phyloP scores from a whole-genome alignment of 2,113 vertebrate genomes.

The Tachycineta bicolor region DNA sequence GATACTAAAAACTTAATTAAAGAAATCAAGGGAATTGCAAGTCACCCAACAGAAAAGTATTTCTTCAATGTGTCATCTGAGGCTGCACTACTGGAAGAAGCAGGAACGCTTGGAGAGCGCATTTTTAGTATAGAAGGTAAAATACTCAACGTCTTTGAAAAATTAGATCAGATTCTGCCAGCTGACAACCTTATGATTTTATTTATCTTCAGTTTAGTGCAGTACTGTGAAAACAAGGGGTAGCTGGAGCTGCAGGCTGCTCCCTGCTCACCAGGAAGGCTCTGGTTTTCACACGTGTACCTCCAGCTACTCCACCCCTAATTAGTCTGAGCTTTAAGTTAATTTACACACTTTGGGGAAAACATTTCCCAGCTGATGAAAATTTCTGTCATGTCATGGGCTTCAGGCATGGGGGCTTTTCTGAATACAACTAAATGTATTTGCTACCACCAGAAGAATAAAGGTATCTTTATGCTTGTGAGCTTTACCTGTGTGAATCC shows the following conservation, averaged over 20 bases:
- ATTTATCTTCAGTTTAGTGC: background rate
- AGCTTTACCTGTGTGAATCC: background rate
- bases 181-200: background rate
- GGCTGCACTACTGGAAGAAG: conserved; percentile 86
- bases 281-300: background rate
- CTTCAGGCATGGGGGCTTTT: background rate
- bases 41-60: conserved; percentile 84
- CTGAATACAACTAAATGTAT: background rate
- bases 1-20: conserved; percentile 88
- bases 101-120: conserved; percentile 88
- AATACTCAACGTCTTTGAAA: background rate
- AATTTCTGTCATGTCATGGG: background rate
- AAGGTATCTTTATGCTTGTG: background rate
- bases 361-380: background rate
- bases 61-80: conserved; percentile 96
- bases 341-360: background rate
- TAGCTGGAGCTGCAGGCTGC: background rate
- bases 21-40: conserved; percentile 96
- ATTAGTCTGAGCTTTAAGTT: background rate
- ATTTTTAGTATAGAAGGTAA: conserved; percentile 98
- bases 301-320: background rate
- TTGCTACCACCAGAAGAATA: background rate
- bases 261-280: background rate
- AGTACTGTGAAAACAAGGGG: background rate
- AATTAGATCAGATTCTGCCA: background rate